Evolutionary conservation across 2,113 vertebrate genomes (phyloP), one percentile per base, ranked within the genome.

Genomic region (Syngnathus typhle): DNA sequence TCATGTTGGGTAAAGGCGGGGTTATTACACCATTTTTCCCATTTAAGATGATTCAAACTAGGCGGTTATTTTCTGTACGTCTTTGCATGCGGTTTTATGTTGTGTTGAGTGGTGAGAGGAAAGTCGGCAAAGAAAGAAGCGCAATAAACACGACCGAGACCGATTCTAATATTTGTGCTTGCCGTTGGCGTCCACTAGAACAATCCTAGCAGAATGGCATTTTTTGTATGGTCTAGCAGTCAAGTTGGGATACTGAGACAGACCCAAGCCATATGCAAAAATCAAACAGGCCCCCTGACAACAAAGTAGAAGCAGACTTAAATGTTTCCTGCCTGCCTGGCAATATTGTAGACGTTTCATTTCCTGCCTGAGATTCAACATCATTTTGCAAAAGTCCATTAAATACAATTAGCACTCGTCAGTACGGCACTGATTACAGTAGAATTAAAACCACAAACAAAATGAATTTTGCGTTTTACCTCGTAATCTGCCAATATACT

Each of bases 81-180:
- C 18, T 68, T 37, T 43, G 16, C 21, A 44, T 64, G 58, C 1
- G 59, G 73, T 71, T 72, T 65, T 61, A 27, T 65, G 54, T 61
- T 44, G 15, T 59, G 37, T 59, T 38, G 2, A 65, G 60, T n/a
- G 10, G 0, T 71, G 36, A 60, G 60, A 59, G 52, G 12, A 67
- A 43, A 62, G 54, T 38, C 56, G 6, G 6, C 58, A 60, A 49
- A 71, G 55, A 58, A 18, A 23, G 21, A 3, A 59, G 6, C 1
- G 41, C 55, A 62, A 47, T 11, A 32, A 32, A 72, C 46, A 41
- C 38, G 2, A 27, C 27, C 27, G 44, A 63, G 15, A 6, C 10
- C 11, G 15, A 65, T 38, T 1, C 12, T 1, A 36, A 58, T 58
- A 15, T 15, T 58, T 18, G 16, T 8, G 41, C 41, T 15, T 62